These are phyloP conservation scores for Potamarius usumacintae DNA, from an alignment of 2,113 vertebrate species.

Conservation along the genomic window DNA sequence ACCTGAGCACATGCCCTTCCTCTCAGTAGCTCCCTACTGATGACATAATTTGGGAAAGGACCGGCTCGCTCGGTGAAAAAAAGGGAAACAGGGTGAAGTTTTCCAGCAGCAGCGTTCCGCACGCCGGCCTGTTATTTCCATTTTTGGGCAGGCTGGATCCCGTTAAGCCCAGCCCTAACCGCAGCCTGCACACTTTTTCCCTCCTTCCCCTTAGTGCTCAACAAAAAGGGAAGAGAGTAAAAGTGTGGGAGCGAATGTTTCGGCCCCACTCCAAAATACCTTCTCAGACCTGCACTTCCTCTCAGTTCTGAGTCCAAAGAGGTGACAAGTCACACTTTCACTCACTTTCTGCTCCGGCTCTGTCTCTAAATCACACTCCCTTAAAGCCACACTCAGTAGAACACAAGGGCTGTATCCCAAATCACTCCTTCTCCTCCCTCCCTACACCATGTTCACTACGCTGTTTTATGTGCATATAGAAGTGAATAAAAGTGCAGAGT, in stretches of 20 bases:
- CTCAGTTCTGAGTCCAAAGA: background rate
- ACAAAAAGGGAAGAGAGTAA: conserved; percentile 49
- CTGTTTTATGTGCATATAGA: background rate
- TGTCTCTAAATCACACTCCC: background rate
- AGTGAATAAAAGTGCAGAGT: background rate
- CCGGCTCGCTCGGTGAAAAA: conserved; percentile 52
- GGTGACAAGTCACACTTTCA: background rate
- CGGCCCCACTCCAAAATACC: conserved; percentile 39
- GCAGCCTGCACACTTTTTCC: conserved; percentile 62
- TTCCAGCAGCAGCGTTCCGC: conserved; percentile 69
- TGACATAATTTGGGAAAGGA: conserved; percentile 76
- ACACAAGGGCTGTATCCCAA: background rate
- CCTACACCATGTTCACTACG: background rate
- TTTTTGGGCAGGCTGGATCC: conserved; percentile 80
- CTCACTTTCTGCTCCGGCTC: background rate
- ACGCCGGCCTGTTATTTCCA: conserved; percentile 78
- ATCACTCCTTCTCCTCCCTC: background rate
- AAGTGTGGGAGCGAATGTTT: conserved; percentile 56
- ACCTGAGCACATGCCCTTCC: conserved; percentile 51
- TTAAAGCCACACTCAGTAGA: too few species aligned
- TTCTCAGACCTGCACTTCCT: conserved; percentile 31
- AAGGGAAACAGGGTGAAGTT: conserved; percentile 65
- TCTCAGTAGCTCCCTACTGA: conserved; percentile 66
- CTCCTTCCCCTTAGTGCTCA: conserved; percentile 53
- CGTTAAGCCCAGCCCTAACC: conserved; percentile 78